These are phyloP conservation scores for Marcusenius ussheri DNA, from an alignment of 2,113 vertebrate species.

Conservation along the genomic window DNA sequence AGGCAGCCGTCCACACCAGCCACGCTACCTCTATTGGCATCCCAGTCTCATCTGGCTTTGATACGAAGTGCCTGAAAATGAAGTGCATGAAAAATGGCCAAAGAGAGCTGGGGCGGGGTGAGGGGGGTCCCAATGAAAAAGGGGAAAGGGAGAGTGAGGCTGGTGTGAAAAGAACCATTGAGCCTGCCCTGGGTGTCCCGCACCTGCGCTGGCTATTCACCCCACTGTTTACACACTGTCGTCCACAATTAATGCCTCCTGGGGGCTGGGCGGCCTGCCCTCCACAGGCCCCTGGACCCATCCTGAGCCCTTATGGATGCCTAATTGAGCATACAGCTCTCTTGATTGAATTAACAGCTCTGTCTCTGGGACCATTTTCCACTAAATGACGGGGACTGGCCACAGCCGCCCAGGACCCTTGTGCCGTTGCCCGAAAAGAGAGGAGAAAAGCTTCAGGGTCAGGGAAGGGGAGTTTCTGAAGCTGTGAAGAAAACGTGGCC, in stretches of 20 bases:
- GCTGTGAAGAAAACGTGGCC: slow-evolving; percentile 56
- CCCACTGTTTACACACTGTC: slow-evolving; percentile 72
- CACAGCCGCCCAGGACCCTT: slow-evolving; percentile 40
- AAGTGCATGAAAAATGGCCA: slow-evolving; percentile 3
- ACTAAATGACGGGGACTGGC: slow-evolving; percentile 27
- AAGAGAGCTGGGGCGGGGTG: slow-evolving; percentile 5
- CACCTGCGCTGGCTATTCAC: slow-evolving; percentile 70
- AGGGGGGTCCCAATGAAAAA: slow-evolving; percentile 27
- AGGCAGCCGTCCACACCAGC: background rate
- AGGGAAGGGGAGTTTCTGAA: slow-evolving; percentile 48
- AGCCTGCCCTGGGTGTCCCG: slow-evolving; percentile 54
- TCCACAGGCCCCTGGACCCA: slow-evolving; percentile 53
- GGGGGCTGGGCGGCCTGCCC: slow-evolving; percentile 52
- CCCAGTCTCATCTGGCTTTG: slow-evolving; percentile 13
- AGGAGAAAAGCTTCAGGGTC: slow-evolving; percentile 39
- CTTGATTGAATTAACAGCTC: slow-evolving; percentile 74
- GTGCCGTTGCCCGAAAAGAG: slow-evolving; percentile 40
- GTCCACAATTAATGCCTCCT: slow-evolving; percentile 66
- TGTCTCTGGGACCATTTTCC: slow-evolving; percentile 60
- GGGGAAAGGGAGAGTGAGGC: slow-evolving; percentile 26
- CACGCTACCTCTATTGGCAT: background rate
- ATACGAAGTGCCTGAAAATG: background rate
- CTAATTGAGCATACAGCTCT: slow-evolving; percentile 68
- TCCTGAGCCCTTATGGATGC: slow-evolving; percentile 64
- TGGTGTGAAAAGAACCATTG: slow-evolving; percentile 63